Evolutionary conservation across 2,888 invertebrate species (phyloP), one percentile per base, ranked within the genome.

Genomic region (Monopis laevigella): DNA sequence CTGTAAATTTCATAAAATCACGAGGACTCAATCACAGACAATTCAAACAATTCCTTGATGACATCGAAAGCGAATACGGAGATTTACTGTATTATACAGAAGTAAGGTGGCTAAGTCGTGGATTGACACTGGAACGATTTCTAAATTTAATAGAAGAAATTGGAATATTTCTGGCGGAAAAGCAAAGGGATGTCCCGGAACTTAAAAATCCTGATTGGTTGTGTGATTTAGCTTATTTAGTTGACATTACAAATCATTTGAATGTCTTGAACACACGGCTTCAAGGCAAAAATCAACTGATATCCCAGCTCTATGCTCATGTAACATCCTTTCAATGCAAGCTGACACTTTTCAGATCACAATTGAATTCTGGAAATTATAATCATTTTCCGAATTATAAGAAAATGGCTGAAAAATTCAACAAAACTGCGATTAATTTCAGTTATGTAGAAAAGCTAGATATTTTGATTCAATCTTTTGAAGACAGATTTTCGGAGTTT

Each of bases 11-110:
- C 17, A 28, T 17, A 40, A 28, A n/a, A n/a, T 13, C 18, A 13
- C 24, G 41, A 39, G 44, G 41, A 17, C 42, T 47, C 39, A 47
- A 44, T 44, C 47, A 47, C 40, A 42, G 45, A 17, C 43, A 45
- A 45, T 46, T 44, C 32, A 38, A 45, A 42, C 41, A 44, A 46
- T 46, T 47, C 34, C 41, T 48, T 12, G 38, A 46, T 32, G 46
- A 43, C 27, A 43, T 43, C 18, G 43, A 46, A 39, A 35, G 38
- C 34, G 44, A 45, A 42, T 46, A 47, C 26, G 45, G 44, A 40
- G 45, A 47, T 43, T 21, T 47, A 27, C 36, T 43, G 39, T 43
- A 24, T 47, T 46, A 43, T 40, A 43, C 43, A 42, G 48, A 48
- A 43, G 46, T 48, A 41, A 8, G 29, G 10, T 29, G 29, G 29